Conservation (phyloP, 2,888 invertebrate genomes). For the Erebia ligea region DNA sequence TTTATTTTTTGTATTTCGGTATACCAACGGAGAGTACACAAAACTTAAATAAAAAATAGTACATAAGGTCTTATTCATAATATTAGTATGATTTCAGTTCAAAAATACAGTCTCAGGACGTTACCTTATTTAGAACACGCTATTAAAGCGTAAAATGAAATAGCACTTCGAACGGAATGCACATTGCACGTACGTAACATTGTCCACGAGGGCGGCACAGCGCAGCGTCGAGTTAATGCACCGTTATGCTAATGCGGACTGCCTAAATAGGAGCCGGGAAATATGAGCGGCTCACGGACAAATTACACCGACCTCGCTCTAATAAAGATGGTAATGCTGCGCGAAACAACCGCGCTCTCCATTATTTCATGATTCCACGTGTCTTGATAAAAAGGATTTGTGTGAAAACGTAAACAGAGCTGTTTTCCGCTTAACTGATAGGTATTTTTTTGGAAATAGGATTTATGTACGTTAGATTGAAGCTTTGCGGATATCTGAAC, state of each 20-base stretch:
- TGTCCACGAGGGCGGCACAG: slow-evolving; percentile 16
- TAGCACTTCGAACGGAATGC: slow-evolving; percentile 7
- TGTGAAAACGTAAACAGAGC: slow-evolving; percentile 9
- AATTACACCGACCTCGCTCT: slow-evolving; percentile 56
- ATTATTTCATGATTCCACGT: slow-evolving; percentile 28
- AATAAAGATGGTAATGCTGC: slow-evolving; percentile 72
- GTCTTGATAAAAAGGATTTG: slow-evolving; percentile 25
- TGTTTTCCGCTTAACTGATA: slow-evolving; percentile 1
- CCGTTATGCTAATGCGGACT: slow-evolving; percentile 67
- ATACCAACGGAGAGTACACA: too few species aligned
- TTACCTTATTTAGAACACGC: too few species aligned
- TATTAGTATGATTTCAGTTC: too few species aligned
- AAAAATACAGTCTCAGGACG: too few species aligned
- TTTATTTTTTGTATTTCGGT: too few species aligned
- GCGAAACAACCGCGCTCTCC: slow-evolving; percentile 50
- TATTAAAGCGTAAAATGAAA: background rate
- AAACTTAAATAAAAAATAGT: too few species aligned
- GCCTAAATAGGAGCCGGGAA: slow-evolving; percentile 71
- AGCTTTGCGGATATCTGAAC: background rate
- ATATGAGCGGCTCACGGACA: slow-evolving; percentile 69
- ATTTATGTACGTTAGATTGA: background rate
- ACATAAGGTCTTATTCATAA: too few species aligned
- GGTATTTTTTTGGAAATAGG: background rate
- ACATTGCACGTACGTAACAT: slow-evolving; percentile 23
- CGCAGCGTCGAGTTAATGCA: slow-evolving; percentile 55